These are phyloP conservation scores for Spodoptera picta DNA, from an alignment of 2,888 invertebrate genomes.

Conservation along the genomic window DNA sequence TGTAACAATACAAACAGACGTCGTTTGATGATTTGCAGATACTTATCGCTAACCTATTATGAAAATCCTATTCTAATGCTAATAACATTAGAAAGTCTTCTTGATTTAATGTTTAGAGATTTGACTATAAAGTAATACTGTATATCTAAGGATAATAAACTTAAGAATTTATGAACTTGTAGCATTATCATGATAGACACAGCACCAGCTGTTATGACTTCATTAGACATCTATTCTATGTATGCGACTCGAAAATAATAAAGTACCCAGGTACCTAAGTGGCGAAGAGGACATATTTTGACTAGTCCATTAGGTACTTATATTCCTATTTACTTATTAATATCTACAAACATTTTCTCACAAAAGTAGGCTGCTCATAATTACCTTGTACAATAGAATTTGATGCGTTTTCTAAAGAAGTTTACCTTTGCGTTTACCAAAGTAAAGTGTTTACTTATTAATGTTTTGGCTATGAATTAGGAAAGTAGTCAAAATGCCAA, in stretches of 20 bases:
- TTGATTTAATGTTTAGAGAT: conserved; percentile 42
- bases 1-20: conserved; percentile 75
- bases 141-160: conserved; percentile 33
- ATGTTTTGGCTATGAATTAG: conserved; percentile 1
- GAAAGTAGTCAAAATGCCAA: neutral
- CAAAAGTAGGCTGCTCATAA: too few relatives aligned
- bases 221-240: too few relatives aligned
- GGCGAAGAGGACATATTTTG: too few relatives aligned
- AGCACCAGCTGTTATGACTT: conserved; percentile 2
- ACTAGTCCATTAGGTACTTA: too few relatives aligned
- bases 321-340: too few relatives aligned
- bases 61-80: conserved; percentile 61
- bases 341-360: too few relatives aligned
- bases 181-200: conserved; percentile 15
- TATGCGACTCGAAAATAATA: too few relatives aligned
- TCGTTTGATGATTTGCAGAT: conserved; percentile 43
- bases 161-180: conserved; percentile 30
- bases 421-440: conserved; percentile 1
- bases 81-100: conserved; percentile 53
- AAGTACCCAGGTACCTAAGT: too few relatives aligned
- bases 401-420: neutral
- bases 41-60: conserved; percentile 47
- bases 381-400: too few relatives aligned
- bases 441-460: neutral
- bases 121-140: conserved; percentile 38